phyloP scores from a whole-genome alignment of 1,140 invertebrate genomes.

The Asbolus verrucosus region DNA sequence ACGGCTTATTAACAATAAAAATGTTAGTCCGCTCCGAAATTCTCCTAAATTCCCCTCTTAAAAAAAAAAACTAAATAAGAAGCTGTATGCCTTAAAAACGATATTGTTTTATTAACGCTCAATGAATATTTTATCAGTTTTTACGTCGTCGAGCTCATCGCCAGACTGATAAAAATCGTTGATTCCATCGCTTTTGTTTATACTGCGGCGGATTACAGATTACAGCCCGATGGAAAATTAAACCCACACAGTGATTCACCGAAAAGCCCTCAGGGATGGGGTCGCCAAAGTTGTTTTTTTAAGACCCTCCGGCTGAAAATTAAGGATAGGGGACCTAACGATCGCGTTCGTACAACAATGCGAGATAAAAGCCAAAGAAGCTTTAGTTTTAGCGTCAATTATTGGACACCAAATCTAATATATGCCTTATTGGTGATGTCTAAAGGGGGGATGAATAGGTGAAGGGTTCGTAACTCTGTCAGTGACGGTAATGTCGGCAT shows the following conservation, averaged over 20 bases:
- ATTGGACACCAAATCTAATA: slow-evolving; percentile 33
- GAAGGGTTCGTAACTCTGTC: slow-evolving; percentile 36
- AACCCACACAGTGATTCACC: slow-evolving; percentile 26
- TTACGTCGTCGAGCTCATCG: no score
- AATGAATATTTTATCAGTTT: no score
- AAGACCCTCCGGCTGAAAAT: not conserved
- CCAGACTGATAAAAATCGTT: no score
- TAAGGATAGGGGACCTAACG: slow-evolving; percentile 12
- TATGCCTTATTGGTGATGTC: slow-evolving; percentile 29
- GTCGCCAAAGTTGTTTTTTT: slow-evolving; percentile 1
- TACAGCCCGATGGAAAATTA: slow-evolving; percentile 1
- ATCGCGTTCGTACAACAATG: slow-evolving; percentile 9
- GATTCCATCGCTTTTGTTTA: no score
- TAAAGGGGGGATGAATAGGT: slow-evolving; percentile 28
- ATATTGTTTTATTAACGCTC: no score
- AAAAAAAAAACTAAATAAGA: no score
- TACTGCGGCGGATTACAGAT: not conserved
- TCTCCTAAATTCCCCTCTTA: no score
- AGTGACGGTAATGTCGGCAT: slow-evolving; percentile 47
- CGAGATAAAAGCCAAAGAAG: not conserved
- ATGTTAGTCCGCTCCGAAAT: no score
- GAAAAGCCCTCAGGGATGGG: slow-evolving; percentile 10
- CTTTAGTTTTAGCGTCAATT: slow-evolving; percentile 7
- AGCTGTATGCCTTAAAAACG: no score
- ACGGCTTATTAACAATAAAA: no score